phyloP scores from a whole-genome alignment of 2,113 vertebrate genomes.

The Engraulis encrasicolus region DNA sequence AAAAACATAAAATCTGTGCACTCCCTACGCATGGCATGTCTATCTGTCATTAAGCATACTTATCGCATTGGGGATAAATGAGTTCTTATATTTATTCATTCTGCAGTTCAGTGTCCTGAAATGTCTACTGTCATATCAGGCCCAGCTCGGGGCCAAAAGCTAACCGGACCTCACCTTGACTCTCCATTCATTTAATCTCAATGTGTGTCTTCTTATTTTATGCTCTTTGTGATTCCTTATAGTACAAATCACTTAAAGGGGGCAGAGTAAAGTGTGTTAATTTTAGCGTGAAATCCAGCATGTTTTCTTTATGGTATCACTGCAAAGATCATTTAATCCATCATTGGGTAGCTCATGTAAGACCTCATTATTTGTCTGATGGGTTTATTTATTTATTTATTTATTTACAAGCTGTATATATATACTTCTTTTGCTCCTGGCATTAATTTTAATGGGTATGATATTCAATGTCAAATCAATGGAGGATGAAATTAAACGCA shows the following conservation, averaged over 20 bases:
- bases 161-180: too few species aligned
- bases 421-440: slow-evolving; percentile 46
- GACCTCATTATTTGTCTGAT: slow-evolving; percentile 42
- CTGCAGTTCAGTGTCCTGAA: too few species aligned
- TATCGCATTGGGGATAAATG: too few species aligned
- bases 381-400: neutral
- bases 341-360: slow-evolving; percentile 59
- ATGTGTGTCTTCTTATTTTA: neutral
- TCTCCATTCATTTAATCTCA: neutral
- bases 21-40: too few species aligned
- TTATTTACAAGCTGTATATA: too few species aligned
- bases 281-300: slow-evolving; percentile 65
- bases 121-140: too few species aligned
- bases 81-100: too few species aligned
- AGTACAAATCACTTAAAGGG: slow-evolving; percentile 34
- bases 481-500: slow-evolving; percentile 41
- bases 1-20: too few species aligned
- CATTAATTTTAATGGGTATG: slow-evolving; percentile 52
- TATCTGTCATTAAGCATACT: too few species aligned
- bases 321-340: slow-evolving; percentile 63
- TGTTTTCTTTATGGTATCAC: slow-evolving; percentile 59
- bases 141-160: too few species aligned
- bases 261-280: slow-evolving; percentile 57
- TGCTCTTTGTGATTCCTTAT: neutral
- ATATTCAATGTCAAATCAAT: slow-evolving; percentile 39